These are phyloP conservation scores for Solea solea DNA, from an alignment of 2,113 vertebrate genomes.

Conservation along the genomic window DNA sequence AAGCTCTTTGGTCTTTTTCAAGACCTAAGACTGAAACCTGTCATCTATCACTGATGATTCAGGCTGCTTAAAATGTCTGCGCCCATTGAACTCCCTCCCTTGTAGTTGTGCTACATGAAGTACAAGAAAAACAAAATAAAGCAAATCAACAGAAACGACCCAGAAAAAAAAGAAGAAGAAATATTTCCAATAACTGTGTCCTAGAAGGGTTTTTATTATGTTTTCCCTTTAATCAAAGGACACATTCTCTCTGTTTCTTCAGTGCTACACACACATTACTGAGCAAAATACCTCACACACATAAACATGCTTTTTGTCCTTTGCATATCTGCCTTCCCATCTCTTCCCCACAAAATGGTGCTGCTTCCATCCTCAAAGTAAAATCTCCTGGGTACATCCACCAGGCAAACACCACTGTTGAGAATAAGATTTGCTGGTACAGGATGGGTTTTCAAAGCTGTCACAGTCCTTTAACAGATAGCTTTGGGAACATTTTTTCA, in stretches of 20 bases:
- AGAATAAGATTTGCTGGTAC: slow-evolving; percentile 12
- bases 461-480: slow-evolving; percentile 6
- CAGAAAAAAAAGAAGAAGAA: slow-evolving; percentile 46
- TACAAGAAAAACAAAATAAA: slow-evolving; percentile 15
- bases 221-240: slow-evolving; percentile 33
- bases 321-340: slow-evolving; percentile 22
- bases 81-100: slow-evolving; percentile 9
- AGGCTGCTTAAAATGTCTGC: slow-evolving; percentile 1
- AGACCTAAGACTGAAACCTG: slow-evolving; percentile 6
- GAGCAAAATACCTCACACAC: background rate
- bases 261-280: background rate
- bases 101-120: slow-evolving; percentile 2
- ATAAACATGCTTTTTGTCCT: slow-evolving; percentile 24
- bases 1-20: slow-evolving; percentile 9
- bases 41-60: slow-evolving; percentile 33
- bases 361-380: slow-evolving; percentile 18
- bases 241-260: background rate
- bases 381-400: slow-evolving; percentile 44
- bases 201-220: slow-evolving; percentile 12
- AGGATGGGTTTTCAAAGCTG: slow-evolving; percentile 38
- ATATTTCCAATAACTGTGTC: slow-evolving; percentile 8
- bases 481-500: slow-evolving; percentile 21
- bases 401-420: slow-evolving; percentile 15
- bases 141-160: slow-evolving; percentile 41
- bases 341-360: slow-evolving; percentile 31